phyloP scores from a whole-genome alignment of 1,140 invertebrate genomes.

The Leptoteleia sp. region DNA sequence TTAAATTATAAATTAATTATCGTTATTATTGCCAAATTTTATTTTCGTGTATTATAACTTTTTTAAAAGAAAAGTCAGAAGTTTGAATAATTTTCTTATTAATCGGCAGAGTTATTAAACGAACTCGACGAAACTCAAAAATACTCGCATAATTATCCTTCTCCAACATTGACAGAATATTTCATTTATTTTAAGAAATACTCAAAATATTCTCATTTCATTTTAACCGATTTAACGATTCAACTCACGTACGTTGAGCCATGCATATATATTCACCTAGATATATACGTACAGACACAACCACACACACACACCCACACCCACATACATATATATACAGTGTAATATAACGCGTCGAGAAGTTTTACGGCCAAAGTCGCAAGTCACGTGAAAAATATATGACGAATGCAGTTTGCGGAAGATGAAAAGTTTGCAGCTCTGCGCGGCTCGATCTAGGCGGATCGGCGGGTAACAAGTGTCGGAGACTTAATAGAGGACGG shows the following conservation, averaged over 20 bases:
- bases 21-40: too few species aligned
- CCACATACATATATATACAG: too few species aligned
- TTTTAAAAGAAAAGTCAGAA: background rate
- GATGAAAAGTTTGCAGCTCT: conserved; percentile 50
- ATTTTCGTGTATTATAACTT: background rate
- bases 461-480: conserved; percentile 34
- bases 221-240: conserved; percentile 35
- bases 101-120: background rate
- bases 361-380: conserved; percentile 55
- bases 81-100: background rate
- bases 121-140: background rate
- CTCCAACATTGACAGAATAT: conserved; percentile 12
- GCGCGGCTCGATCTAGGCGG: conserved; percentile 27
- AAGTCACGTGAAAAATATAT: conserved; percentile 64
- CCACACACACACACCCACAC: too few species aligned
- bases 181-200: conserved; percentile 32
- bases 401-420: conserved; percentile 55
- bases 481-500: too few species aligned
- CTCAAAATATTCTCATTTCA: conserved; percentile 37
- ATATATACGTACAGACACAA: too few species aligned
- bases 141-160: conserved; percentile 10
- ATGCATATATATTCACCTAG: too few species aligned
- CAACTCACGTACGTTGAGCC: too few species aligned
- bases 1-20: too few species aligned
- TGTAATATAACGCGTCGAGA: conserved; percentile 47